phyloP scores from a whole-genome alignment of 2,797 vertebrate species.

The Pangasius mekongensis region DNA sequence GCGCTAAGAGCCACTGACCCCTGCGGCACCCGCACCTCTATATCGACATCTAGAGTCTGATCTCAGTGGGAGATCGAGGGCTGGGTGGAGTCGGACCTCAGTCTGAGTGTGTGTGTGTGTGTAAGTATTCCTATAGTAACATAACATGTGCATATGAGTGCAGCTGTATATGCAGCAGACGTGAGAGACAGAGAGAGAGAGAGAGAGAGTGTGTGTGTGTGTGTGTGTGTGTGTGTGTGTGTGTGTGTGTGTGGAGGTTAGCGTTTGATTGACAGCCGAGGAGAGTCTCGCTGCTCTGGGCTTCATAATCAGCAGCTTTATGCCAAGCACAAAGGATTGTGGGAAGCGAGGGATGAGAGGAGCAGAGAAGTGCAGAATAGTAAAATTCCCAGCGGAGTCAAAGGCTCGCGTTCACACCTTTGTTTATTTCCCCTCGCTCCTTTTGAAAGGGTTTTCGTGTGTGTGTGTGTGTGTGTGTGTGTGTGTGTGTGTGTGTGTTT shows the following conservation, averaged over 20 bases:
- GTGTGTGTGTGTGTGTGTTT: constrained; percentile 56
- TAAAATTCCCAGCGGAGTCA: constrained; percentile 80
- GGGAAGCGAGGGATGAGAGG: constrained; percentile 78
- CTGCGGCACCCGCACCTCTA: neutral
- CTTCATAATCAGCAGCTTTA: constrained; percentile 84
- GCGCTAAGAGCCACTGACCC: neutral
- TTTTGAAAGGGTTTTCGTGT: constrained; percentile 76
- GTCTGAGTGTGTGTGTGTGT: constrained; percentile 31
- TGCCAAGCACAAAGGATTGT: constrained; percentile 82
- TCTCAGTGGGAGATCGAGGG: neutral
- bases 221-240: constrained; percentile 59
- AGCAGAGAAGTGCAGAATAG: constrained; percentile 80
- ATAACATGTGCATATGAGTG: neutral
- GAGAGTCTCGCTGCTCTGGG: constrained; percentile 81
- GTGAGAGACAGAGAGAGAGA: neutral
- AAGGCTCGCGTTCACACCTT: constrained; percentile 79
- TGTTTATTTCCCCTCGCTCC: constrained; percentile 81
- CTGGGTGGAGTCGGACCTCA: neutral
- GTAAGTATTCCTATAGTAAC: constrained; percentile 32
- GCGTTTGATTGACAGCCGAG: constrained; percentile 80
- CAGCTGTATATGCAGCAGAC: neutral
- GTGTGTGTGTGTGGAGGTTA: constrained; percentile 62
- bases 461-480: constrained; percentile 59
- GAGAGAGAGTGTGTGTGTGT: neutral
- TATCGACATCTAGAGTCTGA: neutral